Percentiles rank a stretch among this genome's conserved stretches.
Evolutionary conservation across 2,797 vertebrate genomes (phyloP).

Genomic region (Smutsia temminckii): DNA sequence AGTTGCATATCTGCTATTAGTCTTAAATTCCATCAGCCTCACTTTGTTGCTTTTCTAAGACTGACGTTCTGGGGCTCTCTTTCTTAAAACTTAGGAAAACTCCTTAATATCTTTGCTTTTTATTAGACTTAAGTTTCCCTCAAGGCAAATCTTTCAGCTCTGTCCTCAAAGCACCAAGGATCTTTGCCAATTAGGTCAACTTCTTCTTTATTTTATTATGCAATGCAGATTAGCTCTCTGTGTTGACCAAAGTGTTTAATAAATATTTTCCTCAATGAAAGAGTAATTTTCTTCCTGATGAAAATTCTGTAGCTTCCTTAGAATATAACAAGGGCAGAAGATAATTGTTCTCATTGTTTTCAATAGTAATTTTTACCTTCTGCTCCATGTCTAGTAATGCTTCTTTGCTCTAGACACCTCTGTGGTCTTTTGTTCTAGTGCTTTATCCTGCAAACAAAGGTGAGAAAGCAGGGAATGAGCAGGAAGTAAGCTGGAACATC

Average conservation of each 20-base stretch:
- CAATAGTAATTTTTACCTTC: conserved; percentile 2
- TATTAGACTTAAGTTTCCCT: not conserved
- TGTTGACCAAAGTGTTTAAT: not conserved
- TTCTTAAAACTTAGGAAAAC: not conserved
- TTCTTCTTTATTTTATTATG: not conserved
- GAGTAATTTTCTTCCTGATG: not conserved
- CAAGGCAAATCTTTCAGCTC: not conserved
- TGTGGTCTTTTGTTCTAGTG: not conserved
- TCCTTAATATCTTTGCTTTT: not conserved
- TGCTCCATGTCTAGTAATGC: not conserved
- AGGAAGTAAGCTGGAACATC: not conserved
- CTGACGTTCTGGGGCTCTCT: not conserved
- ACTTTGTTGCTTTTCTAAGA: not conserved
- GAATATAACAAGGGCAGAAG: not conserved
- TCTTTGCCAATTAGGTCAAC: not conserved
- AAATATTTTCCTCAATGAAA: not conserved
- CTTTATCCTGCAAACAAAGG: not conserved
- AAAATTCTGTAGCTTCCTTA: not conserved
- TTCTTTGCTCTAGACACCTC: not conserved
- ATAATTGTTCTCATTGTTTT: conserved; percentile 37
- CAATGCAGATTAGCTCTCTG: not conserved
- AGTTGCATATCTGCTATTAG: not conserved
- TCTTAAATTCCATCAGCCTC: not conserved
- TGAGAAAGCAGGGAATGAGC: not conserved
- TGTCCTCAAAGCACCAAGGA: not conserved